These are phyloP conservation scores for Actenoides lindsayi DNA, from an alignment of 2,113 vertebrate species.

Conservation along the genomic window DNA sequence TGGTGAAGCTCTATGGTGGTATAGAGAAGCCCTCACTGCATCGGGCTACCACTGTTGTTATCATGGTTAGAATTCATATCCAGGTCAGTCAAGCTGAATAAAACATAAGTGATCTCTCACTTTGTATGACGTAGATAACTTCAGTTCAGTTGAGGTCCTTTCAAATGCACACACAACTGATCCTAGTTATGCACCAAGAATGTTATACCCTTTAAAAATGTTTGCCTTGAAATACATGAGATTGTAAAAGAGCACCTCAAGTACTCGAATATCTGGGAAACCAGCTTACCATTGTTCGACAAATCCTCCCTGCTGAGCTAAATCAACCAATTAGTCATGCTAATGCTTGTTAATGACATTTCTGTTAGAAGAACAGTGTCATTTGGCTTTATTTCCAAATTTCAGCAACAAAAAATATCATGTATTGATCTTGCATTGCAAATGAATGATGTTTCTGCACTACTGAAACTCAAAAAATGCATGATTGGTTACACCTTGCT, in stretches of 20 bases:
- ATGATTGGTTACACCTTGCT: conserved; percentile 33
- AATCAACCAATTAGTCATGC: not conserved
- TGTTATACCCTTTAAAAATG: not conserved
- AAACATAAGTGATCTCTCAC: not conserved
- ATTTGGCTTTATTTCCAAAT: conserved; percentile 54
- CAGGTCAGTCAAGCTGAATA: not conserved
- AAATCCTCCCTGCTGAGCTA: not conserved
- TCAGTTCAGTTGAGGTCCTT: not conserved
- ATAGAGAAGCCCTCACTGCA: not conserved
- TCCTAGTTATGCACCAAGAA: not conserved
- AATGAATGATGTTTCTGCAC: not conserved
- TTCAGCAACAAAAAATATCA: not conserved
- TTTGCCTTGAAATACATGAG: not conserved
- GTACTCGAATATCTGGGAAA: not conserved
- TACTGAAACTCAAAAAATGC: conserved; percentile 3
- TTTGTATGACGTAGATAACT: not conserved
- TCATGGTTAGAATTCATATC: not conserved
- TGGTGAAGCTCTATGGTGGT: not conserved
- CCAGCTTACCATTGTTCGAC: not conserved
- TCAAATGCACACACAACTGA: not conserved
- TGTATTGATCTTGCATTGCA: conserved; percentile 7
- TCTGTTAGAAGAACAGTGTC: not conserved
- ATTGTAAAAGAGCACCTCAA: not conserved
- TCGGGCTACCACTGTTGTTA: not conserved
- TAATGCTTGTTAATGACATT: not conserved